Base-by-base conservation (phyloP, 2,888 invertebrate genomes). In the Oligia fasciuncula region DNA sequence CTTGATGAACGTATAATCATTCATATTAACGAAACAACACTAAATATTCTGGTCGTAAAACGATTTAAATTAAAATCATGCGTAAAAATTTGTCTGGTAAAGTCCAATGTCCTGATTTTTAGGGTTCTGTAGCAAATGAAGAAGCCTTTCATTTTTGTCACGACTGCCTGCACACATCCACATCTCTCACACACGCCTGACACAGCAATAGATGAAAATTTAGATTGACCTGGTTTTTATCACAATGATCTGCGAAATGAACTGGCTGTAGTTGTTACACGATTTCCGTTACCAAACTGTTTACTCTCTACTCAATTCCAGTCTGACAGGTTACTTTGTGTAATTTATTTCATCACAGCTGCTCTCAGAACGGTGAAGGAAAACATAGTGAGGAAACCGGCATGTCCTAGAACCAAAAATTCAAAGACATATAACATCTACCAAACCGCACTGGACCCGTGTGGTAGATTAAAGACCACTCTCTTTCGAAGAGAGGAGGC, bases 21-120 rank as follows among this genome's bases (percentile, higher is more conserved):
- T 71, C 40, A 80, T 49, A 51, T 66, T 85, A 75, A 73, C 19
- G 69, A 35, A 78, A 75, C 49, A 3, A 5, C 73, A 13, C n/a
- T 29, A 63, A 68, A 51, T 43, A 35, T 29, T 46, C 17, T 51
- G 4, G 60, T 63, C 67, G n/a, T 75, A 35, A 75, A 78, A 75
- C 43, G 66, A 60, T 68, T 73, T 14, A 4, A 79, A 84, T 85
- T 75, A 77, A 84, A 77, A 67, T 75, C 35, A 57, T 29, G n/a
- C 17, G 23, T 66, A 66, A 63, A 46, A 62, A 70, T 70, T 73
- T 3, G 43, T 75, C 19, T 62, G 14, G 8, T 54, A 13, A 11
- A 77, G 74, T 73, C 78, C 78, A 72, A 76, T 54, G 79, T 66
- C 70, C 63, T 79, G 82, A 68, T 67, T 73, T 35, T 14, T 51